These are phyloP conservation scores for Thermophis baileyi DNA, from an alignment of 2,113 vertebrate species.

Conservation along the genomic window DNA sequence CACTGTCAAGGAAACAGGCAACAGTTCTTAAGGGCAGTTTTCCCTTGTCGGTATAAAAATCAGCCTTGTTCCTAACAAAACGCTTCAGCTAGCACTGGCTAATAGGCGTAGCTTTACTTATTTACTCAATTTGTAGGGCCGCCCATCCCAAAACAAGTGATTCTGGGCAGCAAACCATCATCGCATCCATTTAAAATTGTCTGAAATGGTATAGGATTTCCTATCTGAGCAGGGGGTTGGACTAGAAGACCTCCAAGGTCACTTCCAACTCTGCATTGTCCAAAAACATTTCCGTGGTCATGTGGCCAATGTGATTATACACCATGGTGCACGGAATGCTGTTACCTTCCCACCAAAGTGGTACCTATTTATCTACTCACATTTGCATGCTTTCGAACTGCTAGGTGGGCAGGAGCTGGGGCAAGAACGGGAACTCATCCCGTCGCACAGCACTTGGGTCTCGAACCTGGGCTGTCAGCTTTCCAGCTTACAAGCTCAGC, in stretches of 20 bases:
- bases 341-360: not conserved
- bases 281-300: not conserved
- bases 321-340: too few species aligned
- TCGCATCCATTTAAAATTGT: not conserved
- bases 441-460: fast-evolving
- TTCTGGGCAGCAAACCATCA: not conserved
- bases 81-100: not conserved
- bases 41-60: conserved; percentile 27
- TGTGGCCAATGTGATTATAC: not conserved
- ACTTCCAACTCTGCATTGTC: not conserved
- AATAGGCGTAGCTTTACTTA: not conserved
- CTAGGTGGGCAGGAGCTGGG: not conserved
- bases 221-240: not conserved
- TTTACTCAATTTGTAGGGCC: not conserved
- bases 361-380: too few species aligned
- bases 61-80: not conserved
- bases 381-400: not conserved
- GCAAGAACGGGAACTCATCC: not conserved
- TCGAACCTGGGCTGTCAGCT: not conserved
- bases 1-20: conserved; percentile 29
- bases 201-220: not conserved
- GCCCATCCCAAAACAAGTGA: not conserved
- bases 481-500: not conserved
- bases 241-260: not conserved
- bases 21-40: conserved; percentile 10